Evolutionary conservation across 1,140 invertebrate genomes (phyloP).

Genomic region (Drosophila lacteicornis): DNA sequence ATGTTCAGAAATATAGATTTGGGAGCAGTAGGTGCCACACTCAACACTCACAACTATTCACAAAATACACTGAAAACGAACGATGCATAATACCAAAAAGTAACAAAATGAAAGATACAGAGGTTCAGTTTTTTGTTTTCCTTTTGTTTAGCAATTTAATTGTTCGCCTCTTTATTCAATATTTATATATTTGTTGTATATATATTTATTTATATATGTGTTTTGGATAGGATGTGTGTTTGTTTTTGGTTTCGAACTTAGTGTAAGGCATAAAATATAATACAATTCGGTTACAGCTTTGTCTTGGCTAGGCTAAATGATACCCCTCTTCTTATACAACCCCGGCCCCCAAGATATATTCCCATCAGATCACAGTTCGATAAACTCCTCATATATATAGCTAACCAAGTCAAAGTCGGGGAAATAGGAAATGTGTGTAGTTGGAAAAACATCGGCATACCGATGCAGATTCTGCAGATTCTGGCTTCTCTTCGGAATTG

Average conservation of each 20-base stretch:
- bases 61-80: constrained; percentile 65
- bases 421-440: constrained; percentile 3
- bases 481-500: constrained; percentile 47
- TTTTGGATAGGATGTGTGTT: constrained; percentile 28
- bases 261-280: constrained; percentile 68
- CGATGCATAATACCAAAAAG: constrained; percentile 50
- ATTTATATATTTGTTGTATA: constrained; percentile 54
- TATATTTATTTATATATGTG: constrained; percentile 37
- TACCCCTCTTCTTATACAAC: constrained; percentile 1
- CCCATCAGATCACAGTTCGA: constrained; percentile 46
- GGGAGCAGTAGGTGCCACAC: constrained; percentile 56
- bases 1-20: constrained; percentile 45
- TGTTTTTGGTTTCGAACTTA: constrained; percentile 46
- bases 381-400: constrained; percentile 19
- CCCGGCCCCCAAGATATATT: constrained; percentile 24
- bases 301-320: constrained; percentile 49
- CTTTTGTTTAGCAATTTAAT: constrained; percentile 38
- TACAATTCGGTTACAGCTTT: constrained; percentile 67
- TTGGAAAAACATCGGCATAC: constrained; percentile 24
- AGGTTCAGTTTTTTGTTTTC: constrained; percentile 3
- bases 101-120: constrained; percentile 48
- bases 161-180: constrained; percentile 64
- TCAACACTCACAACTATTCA: constrained; percentile 62
- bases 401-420: constrained; percentile 45
- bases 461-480: constrained; percentile 29